phyloP scores from a whole-genome alignment of 1,140 invertebrate species.

The Orchestia grillus region DNA sequence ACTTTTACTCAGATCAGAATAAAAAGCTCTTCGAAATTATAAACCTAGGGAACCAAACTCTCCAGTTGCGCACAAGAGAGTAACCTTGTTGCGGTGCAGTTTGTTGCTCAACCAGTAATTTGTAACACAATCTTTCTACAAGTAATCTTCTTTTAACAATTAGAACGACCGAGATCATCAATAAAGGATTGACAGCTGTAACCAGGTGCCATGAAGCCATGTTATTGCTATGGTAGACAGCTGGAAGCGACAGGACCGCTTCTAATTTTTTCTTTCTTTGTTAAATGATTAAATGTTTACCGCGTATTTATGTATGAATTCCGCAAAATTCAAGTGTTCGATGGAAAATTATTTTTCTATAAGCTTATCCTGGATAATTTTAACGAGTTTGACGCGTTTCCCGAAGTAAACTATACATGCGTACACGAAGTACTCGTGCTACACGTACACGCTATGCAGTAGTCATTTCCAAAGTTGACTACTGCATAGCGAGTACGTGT shows the following conservation, averaged over 20 bases:
- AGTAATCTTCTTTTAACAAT: background rate
- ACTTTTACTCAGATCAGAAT: background rate
- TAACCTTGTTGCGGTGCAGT: background rate
- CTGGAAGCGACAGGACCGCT: background rate
- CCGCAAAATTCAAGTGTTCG: background rate
- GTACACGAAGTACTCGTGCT: too few relatives aligned
- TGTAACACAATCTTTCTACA: background rate
- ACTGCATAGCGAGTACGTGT: too few relatives aligned
- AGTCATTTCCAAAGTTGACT: too few relatives aligned
- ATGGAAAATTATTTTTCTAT: background rate
- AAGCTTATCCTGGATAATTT: background rate
- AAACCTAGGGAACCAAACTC: background rate
- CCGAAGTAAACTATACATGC: background rate
- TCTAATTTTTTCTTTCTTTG: background rate
- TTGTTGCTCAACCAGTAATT: background rate
- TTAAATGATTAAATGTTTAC: background rate
- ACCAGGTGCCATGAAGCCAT: background rate
- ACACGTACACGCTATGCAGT: too few relatives aligned
- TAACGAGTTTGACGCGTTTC: background rate
- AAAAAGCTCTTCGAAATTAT: background rate
- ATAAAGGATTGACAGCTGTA: background rate
- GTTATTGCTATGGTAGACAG: background rate
- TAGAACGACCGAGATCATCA: background rate
- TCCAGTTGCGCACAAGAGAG: background rate
- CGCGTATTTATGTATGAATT: too few relatives aligned